Base-by-base conservation (phyloP, 2,113 vertebrate genomes). In the Rhipidura dahli region DNA sequence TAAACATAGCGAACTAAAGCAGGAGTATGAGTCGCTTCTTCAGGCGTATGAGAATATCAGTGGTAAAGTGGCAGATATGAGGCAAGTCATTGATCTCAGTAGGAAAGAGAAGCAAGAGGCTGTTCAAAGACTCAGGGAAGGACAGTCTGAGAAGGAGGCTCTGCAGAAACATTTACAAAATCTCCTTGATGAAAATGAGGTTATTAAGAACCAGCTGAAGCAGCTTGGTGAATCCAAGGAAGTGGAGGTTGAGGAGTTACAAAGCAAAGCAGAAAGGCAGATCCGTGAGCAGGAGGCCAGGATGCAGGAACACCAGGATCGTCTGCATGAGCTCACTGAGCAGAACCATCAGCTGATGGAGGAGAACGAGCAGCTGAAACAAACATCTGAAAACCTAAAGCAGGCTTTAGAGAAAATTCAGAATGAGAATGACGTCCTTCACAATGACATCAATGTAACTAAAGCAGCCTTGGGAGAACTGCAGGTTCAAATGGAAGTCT, bases 21-120 rank as follows among this genome's bases (percentile, higher is more conserved):
- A 98, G 78, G 98, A 99, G 60, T 99, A 99, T 16, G 99, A 99
- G 68, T 99, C 98, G 0, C 98, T 99, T 37, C 95, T 99, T 60
- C 98, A 98, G 93, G 98, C 98, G 0, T 99, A 99, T 42, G 98
- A 99, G 93, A 99, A 99, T 68, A 98, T 99, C 21, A 97, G 98
- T 94, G 98, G 97, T 66, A 98, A 99, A 97, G 98, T 99, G 98
- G 98, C 98, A 83, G 98, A 98, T 92, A 99, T 99, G 99, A 98
- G 98, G 65, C 98, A 98, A 92, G 95, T 98, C 49, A 87, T 98
- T 88, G 98, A 99, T 92, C 89, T 97, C 5, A 95, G 97, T 70
- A 98, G 98, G 81, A 98, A 97, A 87, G 99, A 99, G 30, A 95
- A 98, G n/a, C 98, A 98, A 88, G 98, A 99, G 53, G 97, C 98